phyloP scores from a whole-genome alignment of 2,888 invertebrate species.

The Drosophila lutescens region DNA sequence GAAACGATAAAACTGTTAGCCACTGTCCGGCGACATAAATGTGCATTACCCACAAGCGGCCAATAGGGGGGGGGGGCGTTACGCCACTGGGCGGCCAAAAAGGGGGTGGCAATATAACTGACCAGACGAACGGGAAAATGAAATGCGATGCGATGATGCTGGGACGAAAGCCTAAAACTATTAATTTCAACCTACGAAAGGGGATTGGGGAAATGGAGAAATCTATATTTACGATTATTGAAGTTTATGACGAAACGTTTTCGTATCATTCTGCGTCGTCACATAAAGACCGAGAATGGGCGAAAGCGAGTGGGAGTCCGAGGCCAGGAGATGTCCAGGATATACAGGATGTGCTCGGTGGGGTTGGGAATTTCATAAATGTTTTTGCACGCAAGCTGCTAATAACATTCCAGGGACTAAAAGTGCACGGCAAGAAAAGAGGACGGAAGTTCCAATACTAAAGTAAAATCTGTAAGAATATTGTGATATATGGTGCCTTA shows the following conservation, averaged over 20 bases:
- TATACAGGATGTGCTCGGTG: slow-evolving; percentile 13
- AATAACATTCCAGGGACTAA: slow-evolving; percentile 58
- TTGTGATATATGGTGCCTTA: no score
- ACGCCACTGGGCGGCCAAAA: no score
- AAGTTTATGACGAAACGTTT: slow-evolving; percentile 82
- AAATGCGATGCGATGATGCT: slow-evolving; percentile 68
- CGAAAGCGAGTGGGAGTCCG: slow-evolving; percentile 22
- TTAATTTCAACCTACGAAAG: slow-evolving; percentile 68
- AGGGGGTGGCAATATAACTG: slow-evolving; percentile 3
- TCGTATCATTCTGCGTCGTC: slow-evolving; percentile 80
- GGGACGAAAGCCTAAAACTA: slow-evolving; percentile 74
- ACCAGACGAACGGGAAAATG: slow-evolving; percentile 53
- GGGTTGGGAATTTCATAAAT: slow-evolving; percentile 71
- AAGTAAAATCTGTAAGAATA: no score
- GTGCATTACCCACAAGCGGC: slow-evolving; percentile 60
- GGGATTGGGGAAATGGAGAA: slow-evolving; percentile 56
- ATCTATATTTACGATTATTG: slow-evolving; percentile 83
- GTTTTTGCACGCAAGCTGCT: slow-evolving; percentile 76
- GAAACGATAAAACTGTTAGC: slow-evolving; percentile 74
- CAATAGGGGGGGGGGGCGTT: not conserved
- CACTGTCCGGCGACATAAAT: slow-evolving; percentile 56
- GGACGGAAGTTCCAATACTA: no score
- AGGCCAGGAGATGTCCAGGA: slow-evolving; percentile 21
- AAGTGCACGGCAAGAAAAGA: not conserved
- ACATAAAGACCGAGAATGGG: slow-evolving; percentile 62